phyloP scores from a whole-genome alignment of 2,888 invertebrate species.

The Sesia bembeciformis region DNA sequence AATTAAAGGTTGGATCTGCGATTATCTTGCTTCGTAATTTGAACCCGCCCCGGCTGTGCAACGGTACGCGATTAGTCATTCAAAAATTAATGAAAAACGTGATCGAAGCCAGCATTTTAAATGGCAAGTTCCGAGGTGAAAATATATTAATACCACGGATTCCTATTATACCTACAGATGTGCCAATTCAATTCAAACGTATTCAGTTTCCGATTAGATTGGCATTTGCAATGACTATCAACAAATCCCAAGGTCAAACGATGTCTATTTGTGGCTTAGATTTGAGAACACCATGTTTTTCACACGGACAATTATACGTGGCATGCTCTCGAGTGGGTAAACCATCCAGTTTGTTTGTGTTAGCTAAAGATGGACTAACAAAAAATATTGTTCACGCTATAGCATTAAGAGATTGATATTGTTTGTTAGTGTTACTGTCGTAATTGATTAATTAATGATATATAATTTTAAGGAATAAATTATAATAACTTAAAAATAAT shows the following conservation, averaged over 20 bases:
- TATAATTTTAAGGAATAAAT: too few species aligned
- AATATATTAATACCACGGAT: conserved; percentile 5
- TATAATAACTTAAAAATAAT: too few species aligned
- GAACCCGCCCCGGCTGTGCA: conserved; percentile 16
- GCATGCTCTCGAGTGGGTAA: conserved; percentile 14
- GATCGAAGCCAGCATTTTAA: conserved; percentile 8
- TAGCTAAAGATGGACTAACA: conserved; percentile 9
- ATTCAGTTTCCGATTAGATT: conserved; percentile 8
- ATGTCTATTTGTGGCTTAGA: conserved; percentile 18
- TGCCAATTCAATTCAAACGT: conserved; percentile 7
- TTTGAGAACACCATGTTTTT: conserved; percentile 8
- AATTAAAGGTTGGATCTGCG: conserved; percentile 17
- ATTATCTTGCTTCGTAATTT: conserved; percentile 22
- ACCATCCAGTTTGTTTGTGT: conserved; percentile 12
- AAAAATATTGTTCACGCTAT: conserved; percentile 14
- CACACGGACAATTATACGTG: conserved; percentile 9
- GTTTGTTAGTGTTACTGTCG: too few species aligned
- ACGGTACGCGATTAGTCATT: too few species aligned
- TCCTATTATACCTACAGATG: conserved; percentile 5
- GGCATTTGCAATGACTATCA: conserved; percentile 17
- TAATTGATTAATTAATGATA: too few species aligned
- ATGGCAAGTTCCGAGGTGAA: conserved; percentile 5
- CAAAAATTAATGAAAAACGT: conserved; percentile 7
- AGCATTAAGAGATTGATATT: too few species aligned
- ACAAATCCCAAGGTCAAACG: conserved; percentile 11